Base-by-base conservation (phyloP, 2,797 vertebrate species). In the Oceanodroma leucorhoa region DNA sequence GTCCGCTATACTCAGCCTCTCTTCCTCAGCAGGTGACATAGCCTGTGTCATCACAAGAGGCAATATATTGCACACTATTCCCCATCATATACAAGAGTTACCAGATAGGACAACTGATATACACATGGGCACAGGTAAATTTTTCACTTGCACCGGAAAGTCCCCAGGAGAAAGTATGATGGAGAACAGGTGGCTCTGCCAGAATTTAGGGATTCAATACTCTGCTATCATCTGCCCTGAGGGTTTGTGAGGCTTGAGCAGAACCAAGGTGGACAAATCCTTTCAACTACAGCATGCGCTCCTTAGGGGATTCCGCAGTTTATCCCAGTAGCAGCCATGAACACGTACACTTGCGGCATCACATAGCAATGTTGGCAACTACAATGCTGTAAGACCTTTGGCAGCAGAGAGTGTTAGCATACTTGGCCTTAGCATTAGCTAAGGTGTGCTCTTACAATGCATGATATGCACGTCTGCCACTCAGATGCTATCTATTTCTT, bases 331-430 rank as follows among this genome's bases (percentile, higher is more conserved):
- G 46, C 54, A 88, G 30, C 26, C 27, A 46, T 0, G 3, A 45
- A 36, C 8, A 12, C 0, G 0, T 4, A 32, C 14, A 20, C 45
- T 13, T 27, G 46, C 0, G 0, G 40, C 76, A 86, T 12, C 30
- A 10, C 23, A 10, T 0, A 23, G 45, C 27, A 8, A 15, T 0
- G 4, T 0, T 29, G 50, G 45, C 55, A 93, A 21, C 14, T 10
- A 21, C 0, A 0, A 13, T 4, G n/a, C 61, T 1, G 0, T 2
- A 4, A 61, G 45, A 66, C 18, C 43, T 75, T 11, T 29, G 43
- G 61, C 34, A 94, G 86, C 9, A 13, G 45, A 12, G 69, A 30
- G 26, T 0, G 6, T 1, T 4, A 38, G 38, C 38, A 14, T 7
- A 10, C 32, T 10, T 11, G 16, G 48, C 67, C 91, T 65, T 7